A percentile compares a stretch with the other conserved stretches of the same genome.
Evolutionary conservation across 2,797 vertebrate species (phyloP).

Genomic region (Tapirus indicus): DNA sequence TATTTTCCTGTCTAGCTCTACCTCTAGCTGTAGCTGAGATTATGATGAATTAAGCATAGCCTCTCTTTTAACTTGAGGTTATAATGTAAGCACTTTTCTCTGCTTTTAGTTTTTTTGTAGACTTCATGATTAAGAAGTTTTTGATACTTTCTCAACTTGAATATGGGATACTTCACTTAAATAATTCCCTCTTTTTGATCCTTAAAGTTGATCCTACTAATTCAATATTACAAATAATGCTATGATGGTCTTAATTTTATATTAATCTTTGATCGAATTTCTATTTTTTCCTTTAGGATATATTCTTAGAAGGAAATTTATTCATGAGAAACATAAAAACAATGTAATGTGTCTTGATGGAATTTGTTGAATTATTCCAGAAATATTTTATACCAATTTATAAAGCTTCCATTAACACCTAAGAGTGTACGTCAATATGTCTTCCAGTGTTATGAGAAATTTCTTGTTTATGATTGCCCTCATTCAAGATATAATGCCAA

Average conservation of each 20-base stretch:
- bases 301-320: neutral
- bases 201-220: neutral
- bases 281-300: neutral
- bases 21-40: neutral
- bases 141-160: neutral
- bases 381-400: neutral
- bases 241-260: neutral
- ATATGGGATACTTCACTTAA: neutral
- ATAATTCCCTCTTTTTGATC: neutral
- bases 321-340: slow-evolving; percentile 17
- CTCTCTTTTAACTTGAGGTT: slow-evolving; percentile 1
- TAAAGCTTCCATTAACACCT: neutral
- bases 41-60: neutral
- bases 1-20: neutral
- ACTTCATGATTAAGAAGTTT: neutral
- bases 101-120: slow-evolving; percentile 40
- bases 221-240: neutral
- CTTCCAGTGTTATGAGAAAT: neutral
- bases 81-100: neutral
- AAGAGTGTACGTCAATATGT: neutral
- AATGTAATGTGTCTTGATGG: neutral
- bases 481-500: neutral
- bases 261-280: neutral
- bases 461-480: neutral
- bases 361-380: neutral